Percentiles rank a stretch among this genome's conserved stretches.
These are phyloP conservation scores for Eurypyga helias DNA, from an alignment of 2,113 vertebrate species.

Conservation along the genomic window DNA sequence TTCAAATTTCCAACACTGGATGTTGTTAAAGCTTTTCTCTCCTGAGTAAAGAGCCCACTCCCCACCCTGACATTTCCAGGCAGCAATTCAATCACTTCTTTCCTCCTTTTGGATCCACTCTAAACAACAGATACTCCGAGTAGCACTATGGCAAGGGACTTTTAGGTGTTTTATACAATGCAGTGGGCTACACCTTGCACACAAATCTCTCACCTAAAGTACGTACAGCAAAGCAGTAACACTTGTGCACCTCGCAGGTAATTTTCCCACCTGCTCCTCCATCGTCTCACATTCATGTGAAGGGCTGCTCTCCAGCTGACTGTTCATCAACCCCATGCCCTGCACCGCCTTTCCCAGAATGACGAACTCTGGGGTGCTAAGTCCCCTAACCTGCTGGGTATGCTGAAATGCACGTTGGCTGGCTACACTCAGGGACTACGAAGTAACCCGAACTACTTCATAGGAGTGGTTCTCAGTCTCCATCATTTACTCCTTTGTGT, in stretches of 20 bases:
- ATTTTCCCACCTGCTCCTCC: not conserved
- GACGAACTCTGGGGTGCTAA: no score
- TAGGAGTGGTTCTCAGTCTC: not conserved
- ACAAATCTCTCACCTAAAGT: not conserved
- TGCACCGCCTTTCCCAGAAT: not conserved
- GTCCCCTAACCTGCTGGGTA: no score
- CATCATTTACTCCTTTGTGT: fast-evolving
- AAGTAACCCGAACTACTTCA: not conserved
- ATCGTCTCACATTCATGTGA: fast-evolving
- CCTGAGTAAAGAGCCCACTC: not conserved
- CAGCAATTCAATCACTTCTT: not conserved
- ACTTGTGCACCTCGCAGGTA: not conserved
- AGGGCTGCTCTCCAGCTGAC: not conserved
- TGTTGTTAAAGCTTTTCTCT: not conserved
- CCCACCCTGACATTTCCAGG: not conserved
- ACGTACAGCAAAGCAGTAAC: not conserved
- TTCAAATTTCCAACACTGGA: not conserved
- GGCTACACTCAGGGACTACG: not conserved
- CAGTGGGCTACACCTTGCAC: not conserved
- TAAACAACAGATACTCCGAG: fast-evolving
- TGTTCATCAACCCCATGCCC: not conserved
- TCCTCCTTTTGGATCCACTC: not conserved
- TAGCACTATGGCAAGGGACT: fast-evolving
- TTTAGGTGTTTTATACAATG: not conserved
- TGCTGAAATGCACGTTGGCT: not conserved